Conservation (phyloP, 2,113 vertebrate genomes). For the Tupaia tana region DNA sequence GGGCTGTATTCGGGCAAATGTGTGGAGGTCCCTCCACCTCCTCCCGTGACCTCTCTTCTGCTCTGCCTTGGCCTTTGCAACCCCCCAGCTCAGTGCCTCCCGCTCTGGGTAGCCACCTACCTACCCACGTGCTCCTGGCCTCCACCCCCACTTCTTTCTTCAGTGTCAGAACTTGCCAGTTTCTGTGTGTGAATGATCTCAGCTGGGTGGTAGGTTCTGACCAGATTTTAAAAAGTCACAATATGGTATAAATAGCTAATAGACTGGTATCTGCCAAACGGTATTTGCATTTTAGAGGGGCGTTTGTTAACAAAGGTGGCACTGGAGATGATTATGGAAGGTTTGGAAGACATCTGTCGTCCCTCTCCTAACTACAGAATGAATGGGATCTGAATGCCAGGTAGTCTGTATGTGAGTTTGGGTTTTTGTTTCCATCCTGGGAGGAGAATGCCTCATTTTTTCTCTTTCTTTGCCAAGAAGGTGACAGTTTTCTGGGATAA, state of each 20-base stretch:
- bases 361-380: neutral
- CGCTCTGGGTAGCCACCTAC: neutral
- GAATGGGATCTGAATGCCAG: neutral
- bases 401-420: neutral
- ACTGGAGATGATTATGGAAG: neutral
- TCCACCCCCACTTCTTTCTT: neutral
- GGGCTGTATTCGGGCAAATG: neutral
- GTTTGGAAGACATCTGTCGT: neutral
- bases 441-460: neutral
- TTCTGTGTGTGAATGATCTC: slow-evolving; percentile 71
- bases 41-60: neutral
- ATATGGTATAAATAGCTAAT: slow-evolving; percentile 54
- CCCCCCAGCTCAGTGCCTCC: neutral
- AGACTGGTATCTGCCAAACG: neutral
- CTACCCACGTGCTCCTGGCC: neutral
- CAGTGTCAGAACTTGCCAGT: slow-evolving; percentile 2
- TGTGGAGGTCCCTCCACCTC: neutral
- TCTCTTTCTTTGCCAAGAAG: neutral
- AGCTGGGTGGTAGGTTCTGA: slow-evolving; percentile 51
- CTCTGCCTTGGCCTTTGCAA: neutral
- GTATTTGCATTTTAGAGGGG: slow-evolving; percentile 57
- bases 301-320: neutral
- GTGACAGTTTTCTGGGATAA: neutral
- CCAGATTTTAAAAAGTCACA: slow-evolving; percentile 61
- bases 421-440: neutral